Evolutionary conservation across 1,140 invertebrate genomes (phyloP), one percentile per base, ranked within the genome.

Genomic region (Neodiprion pinetum): DNA sequence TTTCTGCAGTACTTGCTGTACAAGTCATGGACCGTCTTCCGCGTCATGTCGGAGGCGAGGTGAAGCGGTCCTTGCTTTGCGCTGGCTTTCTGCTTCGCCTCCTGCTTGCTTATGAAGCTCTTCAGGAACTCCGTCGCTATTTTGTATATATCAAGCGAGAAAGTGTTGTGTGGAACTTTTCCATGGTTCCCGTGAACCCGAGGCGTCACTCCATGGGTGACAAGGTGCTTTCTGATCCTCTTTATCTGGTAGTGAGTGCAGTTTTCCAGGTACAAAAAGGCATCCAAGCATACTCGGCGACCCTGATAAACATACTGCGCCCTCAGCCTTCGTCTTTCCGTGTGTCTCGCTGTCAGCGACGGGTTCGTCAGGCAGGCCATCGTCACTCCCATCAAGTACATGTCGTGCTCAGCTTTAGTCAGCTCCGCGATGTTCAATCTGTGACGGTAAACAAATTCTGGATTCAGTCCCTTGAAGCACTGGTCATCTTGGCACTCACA

Each of bases 101-200:
- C 91, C 77, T 92, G 91, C 77, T 92, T 87, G 72, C 92, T 90
- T 21, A 93, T 86, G 82, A 94, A 94, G 77, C 91, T 91, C 83
- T 94, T 94, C 14, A 95, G 84, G 84, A 95, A 95, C 76, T 93
- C 91, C 9, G 93, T 94, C 2, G 93, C 93, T 83, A 93, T 93
- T 81, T 93, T 91, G 79, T 95, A 95, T 74, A 94, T 94, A 80
- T 95, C 92, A 28, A 95, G 85, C 9, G 94, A 93, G 80, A 95
- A 94, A 1, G 93, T 94, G 83, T 95, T 95, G 78, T 95, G 94
- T n/a, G 94, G 94, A 81, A 94, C 92, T 87, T 95, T 95, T 7
- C 94, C 93, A 75, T 94, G 92, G 84, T 95, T 95, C 2, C 94
- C 94, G 84, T 95, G 94, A 61, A 94, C 92, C 69, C 94, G 85